Conservation (phyloP, 2,888 invertebrate genomes). For the Acanthosepion esculentum region DNA sequence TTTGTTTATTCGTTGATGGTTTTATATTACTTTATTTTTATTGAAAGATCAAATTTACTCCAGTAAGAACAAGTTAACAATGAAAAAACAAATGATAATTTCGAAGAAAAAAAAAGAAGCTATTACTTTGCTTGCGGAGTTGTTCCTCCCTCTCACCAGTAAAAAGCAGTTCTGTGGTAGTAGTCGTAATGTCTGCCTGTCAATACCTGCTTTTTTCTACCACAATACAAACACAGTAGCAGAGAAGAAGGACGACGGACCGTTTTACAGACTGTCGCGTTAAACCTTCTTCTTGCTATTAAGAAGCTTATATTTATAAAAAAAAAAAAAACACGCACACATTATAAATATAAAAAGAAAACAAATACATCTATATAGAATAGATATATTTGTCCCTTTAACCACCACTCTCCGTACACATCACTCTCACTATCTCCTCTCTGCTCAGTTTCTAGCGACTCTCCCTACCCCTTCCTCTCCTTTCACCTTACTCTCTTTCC, state of each 20-base stretch:
- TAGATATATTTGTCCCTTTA: too few relatives aligned
- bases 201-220: constrained; percentile 1
- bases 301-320: neutral
- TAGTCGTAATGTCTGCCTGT: constrained; percentile 21
- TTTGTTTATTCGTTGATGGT: too few relatives aligned
- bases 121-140: neutral
- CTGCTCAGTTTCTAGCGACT: neutral
- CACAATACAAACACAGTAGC: neutral
- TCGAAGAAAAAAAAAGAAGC: neutral
- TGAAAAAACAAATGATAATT: too few relatives aligned
- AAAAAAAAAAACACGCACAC: neutral
- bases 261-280: neutral
- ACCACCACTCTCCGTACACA: neutral
- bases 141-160: neutral
- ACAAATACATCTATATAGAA: neutral
- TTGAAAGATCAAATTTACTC: too few relatives aligned
- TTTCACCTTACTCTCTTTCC: neutral
- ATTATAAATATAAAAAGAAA: neutral
- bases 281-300: neutral
- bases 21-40: too few relatives aligned
- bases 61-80: too few relatives aligned
- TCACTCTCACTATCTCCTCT: neutral
- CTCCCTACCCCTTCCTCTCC: neutral
- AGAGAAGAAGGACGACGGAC: neutral
- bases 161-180: neutral